A percentile compares a stretch with the other conserved stretches of the same genome.
Conservation (phyloP, 2,797 vertebrate species). For the Danio choprae region DNA sequence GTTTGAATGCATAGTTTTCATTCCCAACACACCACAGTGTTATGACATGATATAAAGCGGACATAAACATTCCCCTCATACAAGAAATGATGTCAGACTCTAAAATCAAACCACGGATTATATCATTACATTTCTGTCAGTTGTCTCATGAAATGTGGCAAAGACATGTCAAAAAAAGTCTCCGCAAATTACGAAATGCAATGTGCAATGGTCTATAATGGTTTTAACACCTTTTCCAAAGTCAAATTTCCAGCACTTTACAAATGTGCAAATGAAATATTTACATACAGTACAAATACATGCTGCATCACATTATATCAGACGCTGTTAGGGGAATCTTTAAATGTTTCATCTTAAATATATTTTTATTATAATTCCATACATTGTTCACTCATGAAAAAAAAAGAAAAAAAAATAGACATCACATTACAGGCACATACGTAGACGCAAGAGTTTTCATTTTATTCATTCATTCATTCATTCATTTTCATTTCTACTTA, state of each 20-base stretch:
- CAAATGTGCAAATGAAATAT: not conserved
- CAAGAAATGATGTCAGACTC: not conserved
- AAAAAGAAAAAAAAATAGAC: no score
- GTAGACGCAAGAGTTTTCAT: no score
- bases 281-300: no score
- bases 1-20: slow-evolving; percentile 21
- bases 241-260: not conserved
- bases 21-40: slow-evolving; percentile 17
- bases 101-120: not conserved
- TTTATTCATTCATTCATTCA: no score
- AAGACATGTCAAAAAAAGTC: not conserved
- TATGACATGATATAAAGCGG: not conserved
- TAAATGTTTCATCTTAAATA: no score
- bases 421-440: no score
- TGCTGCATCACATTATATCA: no score
- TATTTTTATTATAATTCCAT: no score
- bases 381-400: no score
- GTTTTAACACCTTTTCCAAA: no score
- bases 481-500: no score
- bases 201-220: not conserved
- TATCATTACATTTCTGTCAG: slow-evolving; percentile 15
- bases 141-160: slow-evolving; percentile 5
- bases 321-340: no score
- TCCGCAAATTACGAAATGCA: not conserved
- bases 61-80: not conserved